phyloP scores from a whole-genome alignment of 2,797 vertebrate genomes.

The Peromyscus attwateri region DNA sequence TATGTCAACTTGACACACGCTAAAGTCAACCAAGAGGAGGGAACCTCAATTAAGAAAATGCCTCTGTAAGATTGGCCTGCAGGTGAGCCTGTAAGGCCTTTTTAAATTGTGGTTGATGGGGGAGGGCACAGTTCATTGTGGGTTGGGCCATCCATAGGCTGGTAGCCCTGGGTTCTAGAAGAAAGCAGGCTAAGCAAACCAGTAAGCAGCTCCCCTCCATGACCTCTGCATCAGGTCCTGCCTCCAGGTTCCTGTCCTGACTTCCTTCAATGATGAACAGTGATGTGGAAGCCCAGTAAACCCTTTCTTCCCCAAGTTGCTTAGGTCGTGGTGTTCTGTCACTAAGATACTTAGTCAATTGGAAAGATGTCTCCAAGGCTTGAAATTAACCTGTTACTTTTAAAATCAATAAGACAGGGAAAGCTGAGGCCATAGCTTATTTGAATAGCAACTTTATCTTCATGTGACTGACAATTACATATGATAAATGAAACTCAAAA shows the following conservation, averaged over 20 bases:
- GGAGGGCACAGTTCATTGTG: not conserved
- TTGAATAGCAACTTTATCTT: not conserved
- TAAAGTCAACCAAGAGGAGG: not conserved
- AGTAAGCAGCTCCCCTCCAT: not conserved
- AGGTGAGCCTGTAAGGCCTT: not conserved
- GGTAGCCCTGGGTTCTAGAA: not conserved
- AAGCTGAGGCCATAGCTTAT: constrained; percentile 11
- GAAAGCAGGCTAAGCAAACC: not conserved
- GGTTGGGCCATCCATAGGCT: not conserved
- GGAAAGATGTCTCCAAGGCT: constrained; percentile 24
- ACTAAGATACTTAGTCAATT: not conserved
- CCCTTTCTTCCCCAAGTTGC: not conserved
- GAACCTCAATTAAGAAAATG: not conserved
- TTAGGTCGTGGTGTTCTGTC: not conserved
- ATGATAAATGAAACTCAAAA: constrained; percentile 14
- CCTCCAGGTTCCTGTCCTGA: not conserved
- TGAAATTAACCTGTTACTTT: constrained; percentile 36
- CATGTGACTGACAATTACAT: not conserved
- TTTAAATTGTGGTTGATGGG: not conserved
- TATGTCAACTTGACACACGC: not conserved
- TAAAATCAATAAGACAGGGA: constrained; percentile 32
- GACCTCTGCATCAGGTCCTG: not conserved
- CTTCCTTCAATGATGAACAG: not conserved
- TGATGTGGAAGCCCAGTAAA: not conserved
- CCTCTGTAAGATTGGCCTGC: not conserved